Conservation (phyloP, 2,113 vertebrate genomes). For the Psittacula cyanocephala region DNA sequence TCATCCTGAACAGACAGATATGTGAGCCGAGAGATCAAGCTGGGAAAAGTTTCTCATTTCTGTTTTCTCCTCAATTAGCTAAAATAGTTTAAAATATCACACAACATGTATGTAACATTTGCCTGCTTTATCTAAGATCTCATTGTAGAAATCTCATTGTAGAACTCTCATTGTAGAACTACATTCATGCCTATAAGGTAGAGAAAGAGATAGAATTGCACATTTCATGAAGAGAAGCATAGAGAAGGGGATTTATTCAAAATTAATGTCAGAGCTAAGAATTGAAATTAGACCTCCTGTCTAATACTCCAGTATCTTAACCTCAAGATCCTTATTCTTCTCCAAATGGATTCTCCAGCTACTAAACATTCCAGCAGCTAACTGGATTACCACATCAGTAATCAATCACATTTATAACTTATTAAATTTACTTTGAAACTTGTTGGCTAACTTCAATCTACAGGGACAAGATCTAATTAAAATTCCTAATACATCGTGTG, state of each 20-base stretch:
- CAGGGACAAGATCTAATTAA: constrained; percentile 22
- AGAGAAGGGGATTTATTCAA: neutral
- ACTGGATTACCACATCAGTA: constrained; percentile 23
- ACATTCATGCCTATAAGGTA: neutral
- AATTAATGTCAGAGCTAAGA: neutral
- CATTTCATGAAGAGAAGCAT: neutral
- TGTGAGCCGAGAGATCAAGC: neutral
- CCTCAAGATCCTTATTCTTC: neutral
- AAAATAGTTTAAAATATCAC: neutral
- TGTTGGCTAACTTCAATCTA: constrained; percentile 25
- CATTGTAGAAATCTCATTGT: no score
- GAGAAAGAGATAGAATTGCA: neutral
- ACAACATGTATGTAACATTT: neutral
- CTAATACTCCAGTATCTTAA: neutral
- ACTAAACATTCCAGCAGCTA: constrained; percentile 10
- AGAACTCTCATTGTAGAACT: neutral
- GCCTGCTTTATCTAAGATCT: neutral
- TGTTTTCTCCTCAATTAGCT: neutral
- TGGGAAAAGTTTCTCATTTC: neutral
- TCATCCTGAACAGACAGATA: neutral
- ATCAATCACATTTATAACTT: constrained; percentile 45
- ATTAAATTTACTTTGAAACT: constrained; percentile 46
- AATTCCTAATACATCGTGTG: neutral
- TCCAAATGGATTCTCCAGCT: constrained; percentile 31
- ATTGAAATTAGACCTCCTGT: neutral